These are phyloP conservation scores for Parnassius apollo DNA, from an alignment of 2,888 invertebrate genomes.

Conservation along the genomic window DNA sequence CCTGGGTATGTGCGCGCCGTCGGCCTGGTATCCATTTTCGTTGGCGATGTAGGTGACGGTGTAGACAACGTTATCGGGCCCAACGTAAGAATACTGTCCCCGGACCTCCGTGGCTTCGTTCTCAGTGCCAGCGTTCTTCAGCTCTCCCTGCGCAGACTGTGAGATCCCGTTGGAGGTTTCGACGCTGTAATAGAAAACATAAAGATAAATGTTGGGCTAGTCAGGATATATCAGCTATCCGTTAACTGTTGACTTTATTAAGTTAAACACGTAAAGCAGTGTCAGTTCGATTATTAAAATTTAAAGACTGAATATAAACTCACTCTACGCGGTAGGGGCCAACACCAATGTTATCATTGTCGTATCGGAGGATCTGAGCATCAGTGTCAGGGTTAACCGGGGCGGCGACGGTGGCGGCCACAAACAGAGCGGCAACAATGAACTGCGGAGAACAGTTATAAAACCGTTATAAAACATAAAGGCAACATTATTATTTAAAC, in stretches of 20 bases:
- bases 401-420: constrained; percentile 52
- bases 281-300: too few relatives aligned
- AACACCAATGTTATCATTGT: constrained; percentile 58
- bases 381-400: constrained; percentile 44
- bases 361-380: constrained; percentile 39
- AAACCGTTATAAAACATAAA: too few relatives aligned
- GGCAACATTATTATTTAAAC: too few relatives aligned
- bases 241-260: too few relatives aligned
- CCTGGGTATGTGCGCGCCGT: constrained; percentile 56
- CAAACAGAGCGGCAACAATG: constrained; percentile 62
- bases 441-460: constrained; percentile 45
- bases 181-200: constrained; percentile 34
- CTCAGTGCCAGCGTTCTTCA: constrained; percentile 54
- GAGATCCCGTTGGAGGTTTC: constrained; percentile 56
- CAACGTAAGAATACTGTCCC: constrained; percentile 60
- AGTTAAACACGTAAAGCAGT: too few relatives aligned
- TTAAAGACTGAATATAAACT: constrained; percentile 32
- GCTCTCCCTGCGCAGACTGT: constrained; percentile 37
- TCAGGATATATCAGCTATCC: too few relatives aligned
- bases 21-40: constrained; percentile 78
- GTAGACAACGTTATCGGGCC: constrained; percentile 71
- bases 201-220: too few relatives aligned
- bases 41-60: constrained; percentile 73
- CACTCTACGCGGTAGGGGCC: constrained; percentile 54
- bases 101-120: constrained; percentile 50